These are phyloP conservation scores for Helicoverpa zea DNA, from an alignment of 1,140 invertebrate genomes.

Conservation along the genomic window DNA sequence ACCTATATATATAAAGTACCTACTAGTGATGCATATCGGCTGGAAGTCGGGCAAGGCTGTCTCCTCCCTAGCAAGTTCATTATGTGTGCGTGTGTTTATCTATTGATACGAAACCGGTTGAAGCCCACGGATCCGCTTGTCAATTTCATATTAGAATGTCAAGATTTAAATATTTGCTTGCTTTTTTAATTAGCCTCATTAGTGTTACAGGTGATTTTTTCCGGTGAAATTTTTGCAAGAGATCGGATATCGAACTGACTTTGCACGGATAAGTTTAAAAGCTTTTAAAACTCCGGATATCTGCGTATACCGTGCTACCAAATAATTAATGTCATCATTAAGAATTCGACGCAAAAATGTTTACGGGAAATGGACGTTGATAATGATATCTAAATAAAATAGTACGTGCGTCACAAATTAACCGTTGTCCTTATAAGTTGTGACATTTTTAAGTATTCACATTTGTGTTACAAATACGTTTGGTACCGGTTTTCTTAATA, in stretches of 20 bases:
- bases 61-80: slow-evolving; percentile 58
- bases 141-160: slow-evolving; percentile 15
- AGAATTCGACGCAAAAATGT: too few species aligned
- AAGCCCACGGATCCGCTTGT: slow-evolving; percentile 7
- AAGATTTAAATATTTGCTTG: too few species aligned
- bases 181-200: too few species aligned
- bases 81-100: slow-evolving; percentile 23
- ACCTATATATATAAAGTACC: slow-evolving; percentile 41
- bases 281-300: too few species aligned
- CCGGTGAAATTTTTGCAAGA: not conserved
- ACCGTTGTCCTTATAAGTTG: slow-evolving; percentile 11
- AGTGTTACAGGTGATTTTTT: not conserved
- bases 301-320: too few species aligned
- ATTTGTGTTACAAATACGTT: slow-evolving; percentile 2
- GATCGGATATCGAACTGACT: not conserved
- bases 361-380: too few species aligned
- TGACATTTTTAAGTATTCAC: not conserved
- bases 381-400: not conserved
- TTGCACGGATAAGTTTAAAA: too few species aligned
- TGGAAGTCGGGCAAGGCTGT: slow-evolving; percentile 63
- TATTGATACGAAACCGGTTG: slow-evolving; percentile 43
- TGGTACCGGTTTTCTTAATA: slow-evolving; percentile 10
- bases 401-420: not conserved
- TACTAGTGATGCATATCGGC: slow-evolving; percentile 55
- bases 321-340: too few species aligned